Conservation (phyloP, 2,797 vertebrate species). For the Liparis tanakae region DNA sequence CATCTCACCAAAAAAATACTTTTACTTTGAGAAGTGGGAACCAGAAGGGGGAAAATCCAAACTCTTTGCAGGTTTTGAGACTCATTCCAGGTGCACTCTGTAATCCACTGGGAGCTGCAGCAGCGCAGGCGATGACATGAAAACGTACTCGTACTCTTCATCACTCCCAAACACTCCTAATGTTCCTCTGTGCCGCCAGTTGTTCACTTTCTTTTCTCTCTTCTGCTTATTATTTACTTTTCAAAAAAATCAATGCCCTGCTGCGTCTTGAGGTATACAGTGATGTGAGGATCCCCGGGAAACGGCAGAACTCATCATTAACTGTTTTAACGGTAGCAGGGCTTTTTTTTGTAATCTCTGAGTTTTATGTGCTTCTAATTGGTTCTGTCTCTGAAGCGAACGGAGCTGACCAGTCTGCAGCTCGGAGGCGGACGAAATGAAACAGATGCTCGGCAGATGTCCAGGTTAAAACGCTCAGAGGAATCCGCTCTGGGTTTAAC, state of each 20-base stretch:
- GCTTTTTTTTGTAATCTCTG: constrained; percentile 40
- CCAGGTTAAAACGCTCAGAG: constrained; percentile 54
- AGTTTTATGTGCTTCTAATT: constrained; percentile 57
- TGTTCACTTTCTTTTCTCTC: constrained; percentile 16
- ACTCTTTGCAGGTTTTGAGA: background rate
- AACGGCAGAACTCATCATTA: constrained; percentile 55
- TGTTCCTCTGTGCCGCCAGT: constrained; percentile 9
- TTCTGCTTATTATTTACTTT: constrained; percentile 45
- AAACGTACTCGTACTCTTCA: constrained; percentile 12
- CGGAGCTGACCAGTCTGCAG: constrained; percentile 45
- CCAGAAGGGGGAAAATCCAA: background rate
- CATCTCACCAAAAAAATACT: background rate
- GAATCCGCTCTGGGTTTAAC: constrained; percentile 67
- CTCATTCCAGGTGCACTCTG: background rate
- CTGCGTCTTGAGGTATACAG: constrained; percentile 8
- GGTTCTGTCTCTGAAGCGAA: constrained; percentile 42
- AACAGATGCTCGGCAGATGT: constrained; percentile 72
- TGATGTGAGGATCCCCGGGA: constrained; percentile 36
- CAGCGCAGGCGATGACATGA: constrained; percentile 6
- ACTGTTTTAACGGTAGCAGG: constrained; percentile 11
- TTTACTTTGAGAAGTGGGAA: background rate
- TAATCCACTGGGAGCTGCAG: constrained; percentile 15
- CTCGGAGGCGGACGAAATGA: constrained; percentile 31
- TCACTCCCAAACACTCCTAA: constrained; percentile 16
- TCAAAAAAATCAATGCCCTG: constrained; percentile 40